Base-by-base conservation (phyloP, 2,888 invertebrate genomes). In the Limnephilus auricula region DNA sequence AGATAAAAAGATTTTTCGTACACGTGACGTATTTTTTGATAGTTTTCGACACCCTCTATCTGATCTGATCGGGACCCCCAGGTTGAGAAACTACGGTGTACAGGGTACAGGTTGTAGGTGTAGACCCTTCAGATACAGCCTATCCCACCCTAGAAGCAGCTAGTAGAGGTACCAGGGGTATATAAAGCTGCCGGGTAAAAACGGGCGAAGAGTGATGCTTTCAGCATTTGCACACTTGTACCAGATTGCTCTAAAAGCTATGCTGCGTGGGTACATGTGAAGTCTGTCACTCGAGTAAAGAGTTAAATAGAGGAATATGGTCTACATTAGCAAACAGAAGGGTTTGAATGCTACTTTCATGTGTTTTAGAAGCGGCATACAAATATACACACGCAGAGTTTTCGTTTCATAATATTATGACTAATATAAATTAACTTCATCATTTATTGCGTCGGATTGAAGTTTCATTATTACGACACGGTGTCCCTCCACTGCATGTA, bases 201-300 rank as follows among this genome's bases (percentile, higher is more conserved):
- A 85, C 78, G 87, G 30, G 78, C 37, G 87, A 32, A 78, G 34
- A 87, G 78, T 32, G 87, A 32, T 15, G 87, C 87, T 88, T 88
- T 88, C 78, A 78, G 9, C 87, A 78, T 78, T 88, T 88, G 87
- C 78, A 13, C 87, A 32, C 87, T 88, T 88, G 87, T 78, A 30
- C 32, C 87, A 37, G 31, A 31, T 37, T 88, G 12, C 78, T 88
- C 78, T 34, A 88, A 79, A 88, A 31, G 78, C 78, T 34, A 34
- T 79, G 32, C 78, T n/a, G 12, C 32, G 34, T 25, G 2, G 40
- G 40, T 40, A 34, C 87, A 88, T 78, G 87, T 79, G 45, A 85
- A 85, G 85, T 79, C 34, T 88, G 87, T 78, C 87, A 88, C 87
- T 88, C 79, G 78, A 88, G 87, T 40, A 34, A 34, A 32, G 78